Evolutionary conservation across 2,888 invertebrate genomes (phyloP).

Genomic region (Plemyria rubiginata): DNA sequence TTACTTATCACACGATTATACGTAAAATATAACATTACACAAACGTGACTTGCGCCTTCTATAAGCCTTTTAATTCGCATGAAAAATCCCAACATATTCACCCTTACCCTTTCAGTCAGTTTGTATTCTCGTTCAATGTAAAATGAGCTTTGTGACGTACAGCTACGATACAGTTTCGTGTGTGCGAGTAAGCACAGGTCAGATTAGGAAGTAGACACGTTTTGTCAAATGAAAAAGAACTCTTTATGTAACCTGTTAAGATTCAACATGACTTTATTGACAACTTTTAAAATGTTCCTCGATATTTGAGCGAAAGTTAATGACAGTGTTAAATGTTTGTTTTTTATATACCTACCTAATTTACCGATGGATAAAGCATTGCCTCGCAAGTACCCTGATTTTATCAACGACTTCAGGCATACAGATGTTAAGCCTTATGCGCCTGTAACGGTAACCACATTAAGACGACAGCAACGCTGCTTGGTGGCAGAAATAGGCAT

Average conservation of each 20-base stretch:
- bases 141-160: background rate
- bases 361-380: too few relatives aligned
- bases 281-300: too few relatives aligned
- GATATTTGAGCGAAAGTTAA: too few relatives aligned
- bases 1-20: slow-evolving; percentile 7
- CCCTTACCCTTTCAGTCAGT: background rate
- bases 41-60: slow-evolving; percentile 14
- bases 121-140: background rate
- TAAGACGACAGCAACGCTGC: too few relatives aligned
- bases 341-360: too few relatives aligned
- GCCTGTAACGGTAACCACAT: too few relatives aligned
- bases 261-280: too few relatives aligned
- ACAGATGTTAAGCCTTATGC: too few relatives aligned
- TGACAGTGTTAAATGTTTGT: too few relatives aligned
- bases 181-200: background rate
- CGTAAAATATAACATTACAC: slow-evolving; percentile 17
- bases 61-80: slow-evolving; percentile 23
- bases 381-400: too few relatives aligned
- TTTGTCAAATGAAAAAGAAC: background rate
- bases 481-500: too few relatives aligned
- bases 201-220: background rate
- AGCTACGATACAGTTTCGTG: background rate
- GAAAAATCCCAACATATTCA: slow-evolving; percentile 22
- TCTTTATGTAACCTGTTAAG: background rate
- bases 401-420: too few relatives aligned